These are phyloP conservation scores for Acanthurus lineatus DNA, from an alignment of 2,797 vertebrate genomes.

Conservation along the genomic window DNA sequence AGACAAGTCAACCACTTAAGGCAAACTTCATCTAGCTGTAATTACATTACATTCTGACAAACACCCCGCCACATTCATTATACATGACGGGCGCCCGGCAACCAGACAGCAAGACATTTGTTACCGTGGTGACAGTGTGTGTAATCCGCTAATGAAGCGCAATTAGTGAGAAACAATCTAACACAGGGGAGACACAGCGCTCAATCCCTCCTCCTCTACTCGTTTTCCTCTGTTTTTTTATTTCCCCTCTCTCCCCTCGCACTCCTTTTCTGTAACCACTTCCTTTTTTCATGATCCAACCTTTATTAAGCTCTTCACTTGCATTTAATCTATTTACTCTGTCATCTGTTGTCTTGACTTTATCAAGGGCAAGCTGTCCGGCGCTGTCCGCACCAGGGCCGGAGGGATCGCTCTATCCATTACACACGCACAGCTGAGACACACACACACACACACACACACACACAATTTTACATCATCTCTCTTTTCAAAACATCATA, in stretches of 20 bases:
- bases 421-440: conserved; percentile 55
- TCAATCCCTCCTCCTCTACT: conserved; percentile 68
- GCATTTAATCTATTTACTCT: conserved; percentile 67
- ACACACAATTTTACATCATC: conserved; percentile 72
- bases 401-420: conserved; percentile 75
- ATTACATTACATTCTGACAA: conserved; percentile 85
- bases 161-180: conserved; percentile 85
- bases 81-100: conserved; percentile 78
- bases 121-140: conserved; percentile 84
- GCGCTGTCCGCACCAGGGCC: conserved; percentile 63
- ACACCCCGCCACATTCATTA: conserved; percentile 86
- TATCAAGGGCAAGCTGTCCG: conserved; percentile 76
- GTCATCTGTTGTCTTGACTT: conserved; percentile 72
- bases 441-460: conserved; percentile 31
- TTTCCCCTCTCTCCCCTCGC: conserved; percentile 24
- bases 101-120: conserved; percentile 82
- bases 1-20: conserved; percentile 85
- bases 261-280: conserved; percentile 37
- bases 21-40: conserved; percentile 85
- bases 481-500: conserved; percentile 81
- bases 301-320: conserved; percentile 74
- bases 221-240: conserved; percentile 34
- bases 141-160: conserved; percentile 86
- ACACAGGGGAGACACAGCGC: conserved; percentile 74
- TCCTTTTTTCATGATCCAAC: conserved; percentile 56